These are phyloP conservation scores for Ophioninae sp. DNA, from an alignment of 2,888 invertebrate genomes.

Conservation along the genomic window DNA sequence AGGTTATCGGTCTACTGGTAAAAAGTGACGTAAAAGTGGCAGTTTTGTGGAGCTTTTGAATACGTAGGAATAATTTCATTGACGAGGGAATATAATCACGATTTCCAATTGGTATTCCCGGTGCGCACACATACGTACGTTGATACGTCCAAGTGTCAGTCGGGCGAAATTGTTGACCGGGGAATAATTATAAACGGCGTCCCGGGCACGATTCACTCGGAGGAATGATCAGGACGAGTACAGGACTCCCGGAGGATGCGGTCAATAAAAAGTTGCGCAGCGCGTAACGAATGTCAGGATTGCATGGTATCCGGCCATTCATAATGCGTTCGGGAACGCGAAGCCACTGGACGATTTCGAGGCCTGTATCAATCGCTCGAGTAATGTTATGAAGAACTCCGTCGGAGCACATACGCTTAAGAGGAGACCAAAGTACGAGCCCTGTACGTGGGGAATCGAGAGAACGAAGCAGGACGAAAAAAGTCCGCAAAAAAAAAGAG, in stretches of 20 bases:
- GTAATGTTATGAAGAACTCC: conserved; percentile 50
- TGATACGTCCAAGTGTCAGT: background rate
- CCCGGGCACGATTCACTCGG: conserved; percentile 28
- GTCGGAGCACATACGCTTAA: conserved; percentile 31
- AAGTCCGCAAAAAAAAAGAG: background rate
- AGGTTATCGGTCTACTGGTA: too few species aligned
- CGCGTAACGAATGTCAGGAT: conserved; percentile 65
- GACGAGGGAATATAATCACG: too few species aligned
- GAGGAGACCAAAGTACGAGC: conserved; percentile 20
- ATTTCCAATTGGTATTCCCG: too few species aligned
- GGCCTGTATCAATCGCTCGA: conserved; percentile 63
- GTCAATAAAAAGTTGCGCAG: conserved; percentile 47
- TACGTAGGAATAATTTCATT: too few species aligned
- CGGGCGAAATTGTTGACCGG: conserved; percentile 36
- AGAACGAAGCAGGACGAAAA: background rate
- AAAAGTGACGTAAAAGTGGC: too few species aligned
- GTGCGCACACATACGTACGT: background rate
- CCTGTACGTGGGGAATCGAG: conserved; percentile 27
- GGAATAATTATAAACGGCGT: conserved; percentile 58
- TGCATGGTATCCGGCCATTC: conserved; percentile 64
- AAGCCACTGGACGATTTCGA: conserved; percentile 58
- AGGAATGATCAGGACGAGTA: conserved; percentile 52
- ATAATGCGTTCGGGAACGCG: conserved; percentile 54
- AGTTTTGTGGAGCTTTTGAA: too few species aligned
- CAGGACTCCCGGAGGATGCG: conserved; percentile 40